Base-by-base conservation (phyloP, 2,888 invertebrate genomes). In the Trilocha varians region DNA sequence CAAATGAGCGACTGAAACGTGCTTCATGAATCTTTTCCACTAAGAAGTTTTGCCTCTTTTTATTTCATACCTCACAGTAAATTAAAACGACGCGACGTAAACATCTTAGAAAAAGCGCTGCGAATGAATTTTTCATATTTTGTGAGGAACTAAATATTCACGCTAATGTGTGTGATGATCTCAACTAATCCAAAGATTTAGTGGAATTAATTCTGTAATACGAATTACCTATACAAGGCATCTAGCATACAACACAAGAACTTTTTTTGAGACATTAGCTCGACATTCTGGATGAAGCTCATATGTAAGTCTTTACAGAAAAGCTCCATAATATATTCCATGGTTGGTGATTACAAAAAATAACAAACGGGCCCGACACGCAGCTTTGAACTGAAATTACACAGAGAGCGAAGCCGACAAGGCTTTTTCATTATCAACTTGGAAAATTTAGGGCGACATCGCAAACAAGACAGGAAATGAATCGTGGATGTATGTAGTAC, bases 391-490 rank as follows among this genome's bases (percentile, higher is more conserved):
- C 72, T 70, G 59, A 70, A 76, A 80, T 79, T 75, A 74, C 67
- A 62, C 55, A 60, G 59, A 59, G 58, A 62, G 59, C 48, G 47
- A 53, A 65, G 64, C 65, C 67, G 62, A 61, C 63, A 60, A 56
- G 69, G 73, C 72, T 78, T 79, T 71, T 79, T 78, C 78, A 80
- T 80, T 82, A 78, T 75, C 75, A 77, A 78, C 71, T 73, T 65
- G 73, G 70, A 69, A 71, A 63, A 78, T 77, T 72, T 73, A 72
- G 74, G 72, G 59, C 65, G 55, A 55, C 59, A 62, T 57, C 47
- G 55, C 53, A 54, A 59, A 62, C 57, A 62, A 57, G 56, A 54
- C 54, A 46, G 45, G 53, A 50, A 45, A 51, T 53, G 47, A 53
- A 56, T 55, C 50, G 52, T 51, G 52, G 25, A 25, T 25, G 25